Evolutionary conservation across 2,888 invertebrate genomes (phyloP), one percentile per base, ranked within the genome.

Genomic region (Nomada fabriciana): DNA sequence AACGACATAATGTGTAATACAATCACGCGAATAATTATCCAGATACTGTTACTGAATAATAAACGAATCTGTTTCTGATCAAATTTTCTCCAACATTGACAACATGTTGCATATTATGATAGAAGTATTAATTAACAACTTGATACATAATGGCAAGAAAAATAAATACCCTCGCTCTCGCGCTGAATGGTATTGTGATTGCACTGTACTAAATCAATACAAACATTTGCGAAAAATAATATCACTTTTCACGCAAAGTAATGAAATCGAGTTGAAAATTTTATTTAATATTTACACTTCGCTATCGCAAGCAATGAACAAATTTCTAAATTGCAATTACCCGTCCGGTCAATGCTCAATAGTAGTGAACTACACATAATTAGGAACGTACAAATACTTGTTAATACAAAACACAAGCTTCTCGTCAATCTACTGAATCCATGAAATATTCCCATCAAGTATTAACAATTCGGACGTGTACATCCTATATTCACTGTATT

Each of bases 291-390:
- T 36, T 36, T 36, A 7, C 36, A 7, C 36, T 36, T 36, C 36
- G 36, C 36, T 36, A 52, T 25, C 13, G 15, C 2, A 18, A 65
- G 43, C 18, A 64, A 60, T 59, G 23, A 20, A 69, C 53, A 60
- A 60, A 15, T 61, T 13, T 29, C 23, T 59, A 63, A 36, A 60
- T 59, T 36, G 53, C 61, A 70, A 43, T 59, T 73, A 67, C 23
- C 20, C 15, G 61, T 36, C 25, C 55, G 55, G 64, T 65, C 57
- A 63, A 47, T 68, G 52, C 57, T 50, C 23, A 25, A 9, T 7
- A 36, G 36, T 5, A 36, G 36, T 36, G 36, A 36, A 7, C 36
- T 7, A 29, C 29, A 29, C 0, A 7, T 29, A 29, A 29, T 29
- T 29, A 29, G 29, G 7, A 29, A 7, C 29, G 29, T 7, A 29